Conservation (phyloP, 2,888 invertebrate genomes). For the Lysandra bellargus region DNA sequence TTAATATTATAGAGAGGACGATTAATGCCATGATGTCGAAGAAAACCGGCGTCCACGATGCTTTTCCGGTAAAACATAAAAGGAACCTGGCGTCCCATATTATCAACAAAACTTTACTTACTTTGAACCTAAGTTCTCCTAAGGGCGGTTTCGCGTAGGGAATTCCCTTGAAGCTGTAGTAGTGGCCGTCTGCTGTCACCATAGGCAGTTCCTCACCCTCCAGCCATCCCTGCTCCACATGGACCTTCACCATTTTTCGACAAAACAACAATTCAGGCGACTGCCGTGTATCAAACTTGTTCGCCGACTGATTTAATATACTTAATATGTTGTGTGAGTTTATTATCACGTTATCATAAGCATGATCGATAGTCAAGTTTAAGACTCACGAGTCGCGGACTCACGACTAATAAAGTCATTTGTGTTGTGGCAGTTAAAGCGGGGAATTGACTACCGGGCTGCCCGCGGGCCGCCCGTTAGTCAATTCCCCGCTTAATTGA, state of each 20-base stretch:
- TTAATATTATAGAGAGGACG: too few relatives aligned
- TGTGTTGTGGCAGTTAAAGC: too few relatives aligned
- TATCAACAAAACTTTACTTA: constrained; percentile 38
- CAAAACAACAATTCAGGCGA: background rate
- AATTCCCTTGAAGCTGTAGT: constrained; percentile 61
- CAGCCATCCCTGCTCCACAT: constrained; percentile 51
- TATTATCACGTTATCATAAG: background rate
- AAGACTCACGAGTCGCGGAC: too few relatives aligned
- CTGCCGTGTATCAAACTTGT: background rate
- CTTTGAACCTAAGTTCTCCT: constrained; percentile 60
- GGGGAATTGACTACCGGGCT: too few relatives aligned
- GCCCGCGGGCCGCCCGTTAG: too few relatives aligned
- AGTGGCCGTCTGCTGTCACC: constrained; percentile 35
- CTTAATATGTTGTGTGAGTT: background rate
- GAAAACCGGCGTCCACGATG: too few relatives aligned
- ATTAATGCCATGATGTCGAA: too few relatives aligned
- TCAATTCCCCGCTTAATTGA: too few relatives aligned
- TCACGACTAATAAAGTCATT: too few relatives aligned
- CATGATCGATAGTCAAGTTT: background rate
- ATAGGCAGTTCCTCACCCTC: constrained; percentile 51
- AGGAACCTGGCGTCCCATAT: too few relatives aligned
- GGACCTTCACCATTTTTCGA: constrained; percentile 36
- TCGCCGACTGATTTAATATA: background rate
- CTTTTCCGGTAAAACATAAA: too few relatives aligned
- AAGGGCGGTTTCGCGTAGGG: constrained; percentile 62